phyloP scores from a whole-genome alignment of 2,797 vertebrate genomes.

The Sebastes variabilis region DNA sequence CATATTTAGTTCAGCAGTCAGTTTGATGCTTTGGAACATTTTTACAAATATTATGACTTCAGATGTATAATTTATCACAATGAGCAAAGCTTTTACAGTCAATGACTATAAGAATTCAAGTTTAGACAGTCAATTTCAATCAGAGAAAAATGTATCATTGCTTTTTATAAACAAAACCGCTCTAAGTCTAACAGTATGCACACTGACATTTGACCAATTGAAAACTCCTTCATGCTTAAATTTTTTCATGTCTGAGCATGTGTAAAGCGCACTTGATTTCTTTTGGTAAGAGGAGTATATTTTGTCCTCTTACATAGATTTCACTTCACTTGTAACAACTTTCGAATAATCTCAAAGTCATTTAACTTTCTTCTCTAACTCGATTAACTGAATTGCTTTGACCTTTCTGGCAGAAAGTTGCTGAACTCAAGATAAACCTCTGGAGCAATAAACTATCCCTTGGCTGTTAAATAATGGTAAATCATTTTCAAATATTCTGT shows the following conservation, averaged over 20 bases:
- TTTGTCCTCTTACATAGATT: background rate
- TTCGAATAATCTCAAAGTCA: background rate
- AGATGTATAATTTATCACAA: background rate
- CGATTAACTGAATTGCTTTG: background rate
- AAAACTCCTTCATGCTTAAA: background rate
- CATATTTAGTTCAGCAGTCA: background rate
- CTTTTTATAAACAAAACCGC: background rate
- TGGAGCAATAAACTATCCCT: background rate
- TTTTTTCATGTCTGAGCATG: background rate
- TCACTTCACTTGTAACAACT: background rate
- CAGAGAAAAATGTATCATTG: background rate
- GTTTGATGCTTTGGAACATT: background rate
- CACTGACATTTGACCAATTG: background rate
- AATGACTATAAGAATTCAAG: background rate
- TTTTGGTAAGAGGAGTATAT: background rate
- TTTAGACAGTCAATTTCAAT: background rate
- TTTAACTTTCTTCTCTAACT: constrained; percentile 5
- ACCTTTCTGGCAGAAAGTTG: background rate
- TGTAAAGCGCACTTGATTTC: background rate
- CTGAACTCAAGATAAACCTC: background rate
- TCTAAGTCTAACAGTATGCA: background rate
- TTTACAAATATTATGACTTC: background rate
- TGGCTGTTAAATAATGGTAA: background rate
- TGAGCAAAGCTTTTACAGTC: background rate
- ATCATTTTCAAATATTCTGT: background rate